These are phyloP conservation scores for Gallinago jamesoni DNA, from an alignment of 2,113 vertebrate genomes.

Conservation along the genomic window DNA sequence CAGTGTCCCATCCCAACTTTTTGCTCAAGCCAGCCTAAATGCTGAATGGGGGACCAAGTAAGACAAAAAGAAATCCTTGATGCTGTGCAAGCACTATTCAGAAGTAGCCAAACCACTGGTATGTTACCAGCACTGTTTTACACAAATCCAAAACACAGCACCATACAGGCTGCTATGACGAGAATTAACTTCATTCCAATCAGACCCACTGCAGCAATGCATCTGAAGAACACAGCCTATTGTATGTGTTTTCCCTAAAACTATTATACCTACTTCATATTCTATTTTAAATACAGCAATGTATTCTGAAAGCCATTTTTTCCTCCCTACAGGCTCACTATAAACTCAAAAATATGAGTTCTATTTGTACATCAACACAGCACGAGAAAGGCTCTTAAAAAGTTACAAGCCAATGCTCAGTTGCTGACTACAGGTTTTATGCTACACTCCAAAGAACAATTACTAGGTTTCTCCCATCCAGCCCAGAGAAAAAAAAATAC, in stretches of 20 bases:
- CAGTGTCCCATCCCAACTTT: background rate
- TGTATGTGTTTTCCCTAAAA: background rate
- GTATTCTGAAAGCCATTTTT: background rate
- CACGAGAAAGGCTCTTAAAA: background rate
- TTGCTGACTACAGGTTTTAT: background rate
- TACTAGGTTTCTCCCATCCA: background rate
- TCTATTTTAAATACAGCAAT: background rate
- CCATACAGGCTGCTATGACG: fast-evolving
- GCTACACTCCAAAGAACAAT: background rate
- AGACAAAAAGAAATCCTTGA: background rate
- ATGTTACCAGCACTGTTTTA: background rate
- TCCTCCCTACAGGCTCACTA: background rate
- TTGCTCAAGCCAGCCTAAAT: background rate
- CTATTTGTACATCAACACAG: background rate
- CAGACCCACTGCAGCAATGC: background rate
- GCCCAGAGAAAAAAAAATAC: background rate
- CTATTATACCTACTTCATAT: background rate
- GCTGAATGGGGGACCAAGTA: background rate
- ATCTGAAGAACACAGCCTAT: background rate
- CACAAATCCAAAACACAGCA: background rate
- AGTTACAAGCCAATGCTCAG: background rate
- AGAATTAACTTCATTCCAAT: background rate
- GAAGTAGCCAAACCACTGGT: background rate
- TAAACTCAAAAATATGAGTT: background rate
- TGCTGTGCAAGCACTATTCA: background rate